Evolutionary conservation across 2,113 vertebrate species (phyloP), one percentile per base, ranked within the genome.

Genomic region (Mesitornis unicolor): DNA sequence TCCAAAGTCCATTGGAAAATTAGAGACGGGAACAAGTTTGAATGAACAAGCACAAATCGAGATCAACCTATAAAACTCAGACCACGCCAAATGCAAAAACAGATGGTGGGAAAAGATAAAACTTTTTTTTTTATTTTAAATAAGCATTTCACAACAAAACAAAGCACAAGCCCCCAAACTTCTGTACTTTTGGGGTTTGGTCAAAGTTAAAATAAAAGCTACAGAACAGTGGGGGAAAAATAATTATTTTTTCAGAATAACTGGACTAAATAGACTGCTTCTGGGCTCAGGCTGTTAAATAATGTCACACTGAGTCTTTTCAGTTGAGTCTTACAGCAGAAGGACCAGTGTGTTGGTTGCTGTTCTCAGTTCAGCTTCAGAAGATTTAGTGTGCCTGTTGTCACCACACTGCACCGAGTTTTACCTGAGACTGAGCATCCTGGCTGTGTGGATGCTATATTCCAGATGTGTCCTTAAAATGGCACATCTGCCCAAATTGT

Each of bases 81-180:
- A 82, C 50, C 56, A 91, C 54, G 8, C 22, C 18, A 84, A 94
- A 89, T 33, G 28, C 21, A 59, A 93, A 93, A 91, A 90, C 4
- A 83, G 89, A 95, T 83, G 40, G 10, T 85, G n/a, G 16, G 40
- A 69, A 87, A 91, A 91, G 77, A 95, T 61, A 85, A 83, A 85
- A 38, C 3, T 42, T 47, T 18, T 22, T 61, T 16, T 90, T 89
- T 81, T 84, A 13, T 88, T 90, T 88, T 74, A 91, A 91, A 90
- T 25, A 87, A 88, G 10, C 10, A 56, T 97, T 94, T 93, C 75
- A 84, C 53, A 96, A 76, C 35, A 73, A 83, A 91, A 79, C 38
- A 89, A 92, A 89, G 8, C 13, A 54, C 20, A 84, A 68, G 6
- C 11, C 50, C 59, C 31, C 26, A 59, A 80, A 74, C 6, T 67